Base-by-base conservation (phyloP, 1,140 invertebrate genomes). In the Cotesia chilonis region DNA sequence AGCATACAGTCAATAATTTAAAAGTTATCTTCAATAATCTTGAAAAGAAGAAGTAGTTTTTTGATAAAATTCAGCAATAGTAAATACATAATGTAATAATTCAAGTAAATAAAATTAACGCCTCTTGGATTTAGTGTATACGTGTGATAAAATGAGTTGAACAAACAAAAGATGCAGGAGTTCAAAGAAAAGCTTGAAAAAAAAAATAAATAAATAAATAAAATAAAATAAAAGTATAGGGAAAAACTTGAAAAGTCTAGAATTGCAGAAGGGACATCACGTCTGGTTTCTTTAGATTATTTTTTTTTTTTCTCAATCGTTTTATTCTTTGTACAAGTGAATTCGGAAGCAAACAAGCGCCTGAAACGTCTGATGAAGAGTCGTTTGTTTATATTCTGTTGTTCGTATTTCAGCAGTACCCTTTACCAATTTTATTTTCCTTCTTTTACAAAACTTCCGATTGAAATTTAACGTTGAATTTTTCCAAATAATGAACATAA, bases 71-170 rank as follows among this genome's bases (percentile, higher is more conserved):
- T 28, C 28, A 28, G 28, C 1, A 28, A 28, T 28, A 28, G 28
- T 28, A 28, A 28, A 28, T 28, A 28, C 28, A 28, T 28, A 28
- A 28, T 28, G 28, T 28, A 28, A 28, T 28, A 28, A 28, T 28
- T 28, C 28, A 28, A 60, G 38, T 70, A 64, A 66, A 79, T 80
- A 78, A 84, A 82, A 82, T 85, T 83, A 84, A 78, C 68, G 68
- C 73, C 78, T 78, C 81, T 79, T 79, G 75, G 73, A 79, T 81
- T 81, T 80, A 47, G 5, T 76, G 81, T 78, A 74, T 73, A 73
- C 83, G 80, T 81, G 84, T 83, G 81, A 85, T 85, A 82, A 85
- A 85, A 86, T 85, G 85, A 84, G 76, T 81, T 82, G 78, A 84
- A 85, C 83, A 87, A 86, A 86, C 82, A 87, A 69, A 54, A 77